Evolutionary conservation across 2,888 invertebrate genomes (phyloP).

Genomic region (Sceliomorpha sp.): DNA sequence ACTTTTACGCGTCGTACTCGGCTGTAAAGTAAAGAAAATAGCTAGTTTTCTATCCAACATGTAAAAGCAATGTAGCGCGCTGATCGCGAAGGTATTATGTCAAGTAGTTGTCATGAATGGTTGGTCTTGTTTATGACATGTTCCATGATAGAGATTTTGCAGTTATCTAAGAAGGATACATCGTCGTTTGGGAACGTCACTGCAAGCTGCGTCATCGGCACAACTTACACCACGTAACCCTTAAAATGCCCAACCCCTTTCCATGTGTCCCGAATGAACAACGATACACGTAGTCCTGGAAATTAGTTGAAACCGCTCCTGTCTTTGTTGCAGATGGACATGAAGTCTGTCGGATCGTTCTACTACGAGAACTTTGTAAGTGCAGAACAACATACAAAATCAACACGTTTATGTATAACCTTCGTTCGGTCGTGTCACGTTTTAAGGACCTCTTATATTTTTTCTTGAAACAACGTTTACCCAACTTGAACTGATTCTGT

Average conservation of each 20-base stretch:
- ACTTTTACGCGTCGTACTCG: constrained; percentile 44
- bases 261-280: constrained; percentile 60
- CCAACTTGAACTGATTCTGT: no score
- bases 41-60: constrained; percentile 22
- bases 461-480: no score
- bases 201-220: constrained; percentile 81
- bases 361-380: constrained; percentile 98
- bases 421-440: constrained; percentile 23
- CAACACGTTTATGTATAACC: constrained; percentile 45
- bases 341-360: constrained; percentile 97
- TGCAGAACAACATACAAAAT: constrained; percentile 80
- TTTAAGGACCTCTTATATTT: constrained; percentile 1
- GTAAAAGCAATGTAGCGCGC: constrained; percentile 44
- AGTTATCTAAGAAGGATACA: constrained; percentile 77
- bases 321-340: constrained; percentile 92
- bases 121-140: constrained; percentile 67
- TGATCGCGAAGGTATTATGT: constrained; percentile 55
- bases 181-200: constrained; percentile 78
- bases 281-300: constrained; percentile 65
- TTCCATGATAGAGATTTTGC: constrained; percentile 70
- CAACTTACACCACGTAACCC: constrained; percentile 71
- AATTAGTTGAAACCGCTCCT: constrained; percentile 78
- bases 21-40: constrained; percentile 31
- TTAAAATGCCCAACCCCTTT: constrained; percentile 59
- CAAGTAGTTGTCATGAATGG: constrained; percentile 60